These are phyloP conservation scores for Mactra quadrangularis DNA, from an alignment of 1,140 invertebrate genomes.

Conservation along the genomic window DNA sequence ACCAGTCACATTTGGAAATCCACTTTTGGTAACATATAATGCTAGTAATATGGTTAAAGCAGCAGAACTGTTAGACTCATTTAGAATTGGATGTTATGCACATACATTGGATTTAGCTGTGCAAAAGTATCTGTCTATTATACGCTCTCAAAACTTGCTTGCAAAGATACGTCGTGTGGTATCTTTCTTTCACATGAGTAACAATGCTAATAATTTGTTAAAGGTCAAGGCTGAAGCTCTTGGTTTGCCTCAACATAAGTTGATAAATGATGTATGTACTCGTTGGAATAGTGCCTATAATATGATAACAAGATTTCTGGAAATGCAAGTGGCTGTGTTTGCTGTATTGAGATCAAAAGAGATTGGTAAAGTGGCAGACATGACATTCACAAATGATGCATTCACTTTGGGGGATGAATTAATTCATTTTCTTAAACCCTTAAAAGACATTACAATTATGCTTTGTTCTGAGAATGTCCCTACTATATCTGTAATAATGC, in stretches of 20 bases:
- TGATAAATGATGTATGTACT: conserved; percentile 68
- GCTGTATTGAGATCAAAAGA: conserved; percentile 27
- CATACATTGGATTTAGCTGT: conserved; percentile 60
- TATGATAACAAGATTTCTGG: conserved; percentile 66
- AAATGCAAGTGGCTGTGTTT: conserved; percentile 59
- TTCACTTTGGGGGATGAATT: conserved; percentile 3
- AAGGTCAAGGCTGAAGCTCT: conserved; percentile 45
- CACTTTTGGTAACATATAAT: conserved; percentile 55
- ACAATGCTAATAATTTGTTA: conserved; percentile 46
- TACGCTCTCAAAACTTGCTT: background rate
- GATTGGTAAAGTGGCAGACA: conserved; percentile 4
- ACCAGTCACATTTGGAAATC: background rate
- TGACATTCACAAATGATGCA: conserved; percentile 13
- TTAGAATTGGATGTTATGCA: conserved; percentile 55
- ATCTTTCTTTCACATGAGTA: conserved; percentile 48
- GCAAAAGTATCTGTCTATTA: conserved; percentile 45
- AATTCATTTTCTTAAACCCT: conserved; percentile 20
- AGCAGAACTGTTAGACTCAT: conserved; percentile 23
- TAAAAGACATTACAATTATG: conserved; percentile 23
- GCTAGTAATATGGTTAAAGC: conserved; percentile 50
- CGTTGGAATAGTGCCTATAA: conserved; percentile 68
- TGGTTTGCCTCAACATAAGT: conserved; percentile 54
- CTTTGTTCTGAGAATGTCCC: conserved; percentile 40
- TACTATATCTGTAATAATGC: conserved; percentile 52
- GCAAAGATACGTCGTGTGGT: conserved; percentile 26